Evolutionary conservation across 2,888 invertebrate genomes (phyloP), one percentile per base, ranked within the genome.

Genomic region (Blastobasis adustella): DNA sequence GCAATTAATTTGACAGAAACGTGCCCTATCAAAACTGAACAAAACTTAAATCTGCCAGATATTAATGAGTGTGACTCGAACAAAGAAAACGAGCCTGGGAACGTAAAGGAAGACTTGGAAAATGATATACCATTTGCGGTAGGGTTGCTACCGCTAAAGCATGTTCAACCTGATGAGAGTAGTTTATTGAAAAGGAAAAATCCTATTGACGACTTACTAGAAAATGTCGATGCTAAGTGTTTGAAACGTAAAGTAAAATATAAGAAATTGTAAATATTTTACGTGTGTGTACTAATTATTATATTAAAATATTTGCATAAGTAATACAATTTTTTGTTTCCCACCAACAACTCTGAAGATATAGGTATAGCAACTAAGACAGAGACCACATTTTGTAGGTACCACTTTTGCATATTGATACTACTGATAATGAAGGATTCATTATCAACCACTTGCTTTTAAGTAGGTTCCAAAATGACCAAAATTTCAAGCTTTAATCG

Each of bases 81-180:
- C 56, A 77, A 78, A 53, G 77, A 79, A 59, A 81, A 76, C 60
- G 64, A 67, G 53, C 56, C 58, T 49, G 65, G 62, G 8, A 59
- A 59, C 51, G 52, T 63, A n/a, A 65, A 61, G 53, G 58, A 69
- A 6, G 67, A 67, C 37, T 60, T 76, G 49, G 73, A 76, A 49
- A 76, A 80, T 54, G 73, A 85, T 53, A 85, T 88, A 54, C 88
- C 88, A 0, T 87, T 70, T 58, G 87, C 88, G n/a, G 86, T 88
- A 6, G 87, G 87, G 1, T 61, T 87, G 50, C 73, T 83, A 37
- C 87, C 88, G 5, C 60, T 83, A 10, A 87, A 84, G 59, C 77
- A 80, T 51, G 60, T 69, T 0, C 75, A 75, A 47, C 51, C 66
- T 5, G 82, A 81, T 53, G 74, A 79, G 9, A 62, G 58, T 4